Evolutionary conservation across 2,797 vertebrate species (phyloP), one percentile per base, ranked within the genome.

Genomic region (Anabas testudineus): DNA sequence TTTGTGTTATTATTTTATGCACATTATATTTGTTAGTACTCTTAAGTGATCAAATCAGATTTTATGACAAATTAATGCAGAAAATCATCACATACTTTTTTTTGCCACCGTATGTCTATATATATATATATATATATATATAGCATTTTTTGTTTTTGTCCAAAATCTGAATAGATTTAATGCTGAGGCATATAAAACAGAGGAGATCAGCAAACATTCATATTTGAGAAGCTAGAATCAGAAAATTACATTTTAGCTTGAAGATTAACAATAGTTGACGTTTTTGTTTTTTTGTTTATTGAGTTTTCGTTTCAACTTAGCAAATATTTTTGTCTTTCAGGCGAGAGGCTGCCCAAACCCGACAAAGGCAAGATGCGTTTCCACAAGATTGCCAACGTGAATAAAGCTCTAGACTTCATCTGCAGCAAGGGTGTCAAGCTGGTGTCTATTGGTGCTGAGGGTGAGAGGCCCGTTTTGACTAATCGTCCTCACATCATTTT

Each of bases 311-410:
- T 26, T 28, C 18, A 39, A 19, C 48, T 19, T 0, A 1, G 22
- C 67, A 2, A 46, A 26, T 21, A 14, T 0, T 9, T 55, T 0
- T 36, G 18, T 30, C n/a, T 32, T 56, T 1, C 45, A 97, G 96
- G 96, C 2, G 96, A 97, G 90, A 92, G 96, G 79, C 93, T 97
- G 86, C 95, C 96, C 79, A 96, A 95, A 84, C 96, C 96, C 0
- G 96, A 97, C 89, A 97, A 96, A 84, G 96, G 96, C 84, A 97
- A 97, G 91, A 97, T 97, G 96, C 96, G 96, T 83, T 96, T 97
- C 90, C 96, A 97, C 90, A 97, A 96, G 88, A 97, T 97, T 0
- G 96, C 96, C 87, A 97, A 97, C 30, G 96, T 97, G 78, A 97
- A 97, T 71, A 97, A 97, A 90, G 96, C 96, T 47, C 91, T 97